Base-by-base conservation (phyloP, 2,888 invertebrate species). In the Nomada fabriciana region DNA sequence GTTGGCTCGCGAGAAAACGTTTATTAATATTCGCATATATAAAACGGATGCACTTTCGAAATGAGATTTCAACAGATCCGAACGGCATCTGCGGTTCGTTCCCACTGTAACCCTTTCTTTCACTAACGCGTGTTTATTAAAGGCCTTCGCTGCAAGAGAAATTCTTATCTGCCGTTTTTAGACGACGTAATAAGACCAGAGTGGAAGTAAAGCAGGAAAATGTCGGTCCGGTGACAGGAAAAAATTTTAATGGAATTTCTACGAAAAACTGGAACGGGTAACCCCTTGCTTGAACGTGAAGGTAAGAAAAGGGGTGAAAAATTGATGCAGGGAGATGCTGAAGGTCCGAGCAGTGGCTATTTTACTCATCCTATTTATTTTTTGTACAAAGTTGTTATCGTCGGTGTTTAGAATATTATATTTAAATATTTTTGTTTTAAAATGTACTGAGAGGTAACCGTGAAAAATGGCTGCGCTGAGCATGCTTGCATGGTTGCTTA, bases 21-120 rank as follows among this genome's bases (percentile, higher is more conserved):
- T 80, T 80, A 72, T 68, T 72, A 80, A 68, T 72, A 23, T 72
- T 67, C 20, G 4, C 52, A n/a, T 25, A n/a, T 43, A 52, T 64
- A 61, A 72, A 79, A 52, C 43, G 65, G 53, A 52, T 60, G 53
- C 79, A 70, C 59, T 80, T 65, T 60, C 65, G 70, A 50, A 63
- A 80, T 80, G 80, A 78, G 57, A 78, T 53, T 63, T 18, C 23
- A 10, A 29, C 36, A 15, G 52, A 57, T 47, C 42, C 52, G 11
- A 23, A 36, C 53, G 10, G 23, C 47, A 13, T 15, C 36, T 5
- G 36, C 29, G 23, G 7, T 50, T 29, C 60, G 55, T 23, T 55
- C 20, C 13, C 47, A 47, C 15, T 50, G 29, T 60, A 2, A 4
- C n/a, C 25, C 55, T 20, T 9, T 11, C 10, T 18, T 0, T 36